These are phyloP conservation scores for Drosophila limbata DNA, from an alignment of 2,888 invertebrate genomes.

Conservation along the genomic window DNA sequence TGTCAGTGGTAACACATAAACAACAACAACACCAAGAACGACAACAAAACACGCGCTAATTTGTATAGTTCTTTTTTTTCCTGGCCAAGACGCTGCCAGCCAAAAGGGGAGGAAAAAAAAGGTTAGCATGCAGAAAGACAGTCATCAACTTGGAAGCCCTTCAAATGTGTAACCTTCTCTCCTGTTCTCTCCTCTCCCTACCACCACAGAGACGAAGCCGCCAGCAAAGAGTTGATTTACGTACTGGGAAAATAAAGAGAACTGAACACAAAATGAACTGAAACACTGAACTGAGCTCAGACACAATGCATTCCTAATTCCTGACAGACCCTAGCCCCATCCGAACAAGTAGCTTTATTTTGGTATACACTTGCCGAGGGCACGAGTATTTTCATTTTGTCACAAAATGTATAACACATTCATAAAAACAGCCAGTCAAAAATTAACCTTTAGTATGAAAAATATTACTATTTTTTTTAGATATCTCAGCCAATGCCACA, in stretches of 20 bases:
- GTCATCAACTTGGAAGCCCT: constrained; percentile 45
- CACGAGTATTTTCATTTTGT: neutral
- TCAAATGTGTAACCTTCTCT: constrained; percentile 31
- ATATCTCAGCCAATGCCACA: too few species aligned
- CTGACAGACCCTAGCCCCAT: constrained; percentile 29
- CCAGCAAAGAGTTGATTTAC: constrained; percentile 68
- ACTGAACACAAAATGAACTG: constrained; percentile 36
- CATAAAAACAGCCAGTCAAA: too few species aligned
- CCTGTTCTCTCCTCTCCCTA: neutral
- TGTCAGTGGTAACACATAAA: constrained; percentile 27
- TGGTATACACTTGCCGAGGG: neutral
- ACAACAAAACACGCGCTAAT: constrained; percentile 49
- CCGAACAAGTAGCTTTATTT: constrained; percentile 23
- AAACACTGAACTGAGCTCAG: constrained; percentile 38
- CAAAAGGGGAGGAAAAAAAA: constrained; percentile 30
- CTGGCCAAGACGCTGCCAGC: constrained; percentile 44
- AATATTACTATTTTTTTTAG: too few species aligned
- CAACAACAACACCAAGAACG: constrained; percentile 24
- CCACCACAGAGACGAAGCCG: neutral
- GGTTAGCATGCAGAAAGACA: constrained; percentile 26
- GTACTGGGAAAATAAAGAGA: constrained; percentile 32
- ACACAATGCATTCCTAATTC: constrained; percentile 76
- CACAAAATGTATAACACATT: neutral
- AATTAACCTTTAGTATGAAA: too few species aligned
- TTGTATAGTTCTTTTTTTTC: constrained; percentile 28